Evolutionary conservation across 2,888 invertebrate species (phyloP).

Genomic region (Megaustenia siamemsis): DNA sequence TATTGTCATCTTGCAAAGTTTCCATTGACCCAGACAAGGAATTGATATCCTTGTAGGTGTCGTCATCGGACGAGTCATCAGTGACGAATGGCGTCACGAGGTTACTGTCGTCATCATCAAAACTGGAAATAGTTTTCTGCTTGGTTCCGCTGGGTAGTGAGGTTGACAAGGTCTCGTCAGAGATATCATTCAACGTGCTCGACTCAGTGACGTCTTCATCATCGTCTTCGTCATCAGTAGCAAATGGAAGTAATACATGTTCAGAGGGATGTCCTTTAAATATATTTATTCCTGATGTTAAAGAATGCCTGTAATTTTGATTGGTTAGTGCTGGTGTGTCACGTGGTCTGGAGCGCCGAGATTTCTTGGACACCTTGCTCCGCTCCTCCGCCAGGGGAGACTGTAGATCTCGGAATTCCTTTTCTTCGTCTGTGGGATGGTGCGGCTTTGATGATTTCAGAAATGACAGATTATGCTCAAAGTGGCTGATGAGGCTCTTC

Average conservation of each 20-base stretch:
- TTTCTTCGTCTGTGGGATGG: slow-evolving; percentile 25
- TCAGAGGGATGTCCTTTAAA: slow-evolving; percentile 41
- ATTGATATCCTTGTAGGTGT: slow-evolving; percentile 14
- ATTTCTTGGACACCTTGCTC: slow-evolving; percentile 26
- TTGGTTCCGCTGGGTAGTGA: neutral
- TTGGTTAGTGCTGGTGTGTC: neutral
- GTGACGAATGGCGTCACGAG: slow-evolving; percentile 42
- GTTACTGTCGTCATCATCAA: slow-evolving; percentile 30
- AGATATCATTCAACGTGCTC: neutral
- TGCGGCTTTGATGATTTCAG: slow-evolving; percentile 10
- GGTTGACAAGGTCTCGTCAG: neutral
- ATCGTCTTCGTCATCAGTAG: slow-evolving; percentile 28
- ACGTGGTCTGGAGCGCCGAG: neutral
- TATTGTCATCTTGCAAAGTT: slow-evolving; percentile 18
- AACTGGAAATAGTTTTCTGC: slow-evolving; percentile 1
- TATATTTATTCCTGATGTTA: neutral
- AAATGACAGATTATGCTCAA: slow-evolving; percentile 33
- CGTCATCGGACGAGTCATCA: slow-evolving; percentile 36
- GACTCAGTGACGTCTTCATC: neutral
- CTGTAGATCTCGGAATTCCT: slow-evolving; percentile 36
- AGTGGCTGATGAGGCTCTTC: neutral
- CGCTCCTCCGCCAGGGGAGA: slow-evolving; percentile 39
- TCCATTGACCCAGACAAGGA: slow-evolving; percentile 17
- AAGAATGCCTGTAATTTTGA: neutral
- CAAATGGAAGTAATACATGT: slow-evolving; percentile 34